Percentiles rank a stretch among this genome's conserved stretches.
phyloP scores from a whole-genome alignment of 1,140 invertebrate genomes.

The Teleopsis dalmanni region DNA sequence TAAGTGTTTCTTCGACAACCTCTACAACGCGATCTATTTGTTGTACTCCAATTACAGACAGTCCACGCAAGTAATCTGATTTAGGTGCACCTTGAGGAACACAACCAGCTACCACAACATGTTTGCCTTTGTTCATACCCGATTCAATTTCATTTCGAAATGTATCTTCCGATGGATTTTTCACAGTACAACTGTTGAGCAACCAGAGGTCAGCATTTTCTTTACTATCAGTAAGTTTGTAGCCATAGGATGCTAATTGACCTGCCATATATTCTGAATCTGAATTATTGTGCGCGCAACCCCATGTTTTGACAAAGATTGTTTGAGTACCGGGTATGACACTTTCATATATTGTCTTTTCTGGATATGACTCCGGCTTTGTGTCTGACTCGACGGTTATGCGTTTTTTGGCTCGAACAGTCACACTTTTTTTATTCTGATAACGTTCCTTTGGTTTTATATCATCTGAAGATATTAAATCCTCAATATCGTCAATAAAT shows the following conservation, averaged over 20 bases:
- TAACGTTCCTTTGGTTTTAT: slow-evolving; percentile 67
- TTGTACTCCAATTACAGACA: slow-evolving; percentile 90
- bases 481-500: slow-evolving; percentile 61
- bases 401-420: slow-evolving; percentile 53
- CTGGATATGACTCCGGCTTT: slow-evolving; percentile 16
- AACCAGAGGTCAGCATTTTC: slow-evolving; percentile 85
- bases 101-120: slow-evolving; percentile 91
- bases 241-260: slow-evolving; percentile 79
- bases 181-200: slow-evolving; percentile 96
- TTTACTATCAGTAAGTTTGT: slow-evolving; percentile 76
- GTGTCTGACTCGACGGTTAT: slow-evolving; percentile 20
- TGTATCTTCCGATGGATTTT: slow-evolving; percentile 94
- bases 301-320: slow-evolving; percentile 95
- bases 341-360: slow-evolving; percentile 46
- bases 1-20: slow-evolving; percentile 96
- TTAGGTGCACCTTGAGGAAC: slow-evolving; percentile 85
- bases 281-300: slow-evolving; percentile 93
- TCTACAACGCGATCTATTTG: slow-evolving; percentile 97
- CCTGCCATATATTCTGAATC: slow-evolving; percentile 98
- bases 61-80: slow-evolving; percentile 63
- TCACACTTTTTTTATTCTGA: slow-evolving; percentile 59
- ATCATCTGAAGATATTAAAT: slow-evolving; percentile 69
- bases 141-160: slow-evolving; percentile 87
- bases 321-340: slow-evolving; percentile 82
- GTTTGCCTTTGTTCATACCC: slow-evolving; percentile 68